phyloP scores from a whole-genome alignment of 2,797 vertebrate genomes.

The Podargus strigoides region DNA sequence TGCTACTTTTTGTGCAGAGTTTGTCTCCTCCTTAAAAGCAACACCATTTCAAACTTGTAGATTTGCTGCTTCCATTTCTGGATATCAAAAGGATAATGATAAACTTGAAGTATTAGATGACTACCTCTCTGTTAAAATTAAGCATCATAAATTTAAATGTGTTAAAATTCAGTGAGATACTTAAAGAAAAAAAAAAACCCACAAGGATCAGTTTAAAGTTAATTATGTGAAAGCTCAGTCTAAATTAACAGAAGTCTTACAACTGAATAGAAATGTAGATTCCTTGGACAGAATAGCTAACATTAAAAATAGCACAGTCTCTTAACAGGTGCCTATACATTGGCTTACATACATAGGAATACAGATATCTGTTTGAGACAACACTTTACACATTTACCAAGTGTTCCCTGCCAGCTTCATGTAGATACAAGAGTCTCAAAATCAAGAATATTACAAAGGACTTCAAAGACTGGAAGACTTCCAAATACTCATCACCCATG shows the following conservation, averaged over 20 bases:
- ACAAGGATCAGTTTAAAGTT: not conserved
- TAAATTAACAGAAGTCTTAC: not conserved
- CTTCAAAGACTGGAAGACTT: not conserved
- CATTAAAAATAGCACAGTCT: not conserved
- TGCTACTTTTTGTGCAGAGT: not conserved
- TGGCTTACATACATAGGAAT: not conserved
- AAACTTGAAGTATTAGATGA: not conserved
- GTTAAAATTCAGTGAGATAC: not conserved
- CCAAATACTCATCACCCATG: not conserved
- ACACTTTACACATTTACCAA: not conserved
- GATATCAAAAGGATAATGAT: not conserved
- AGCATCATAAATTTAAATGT: not conserved
- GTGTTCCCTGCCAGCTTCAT: not conserved
- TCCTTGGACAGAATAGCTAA: not conserved
- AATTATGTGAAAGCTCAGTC: not conserved
- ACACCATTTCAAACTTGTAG: not conserved
- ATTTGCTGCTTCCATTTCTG: not conserved
- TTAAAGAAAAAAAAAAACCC: not conserved
- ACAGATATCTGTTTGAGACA: not conserved
- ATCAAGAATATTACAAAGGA: not conserved
- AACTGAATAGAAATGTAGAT: not conserved
- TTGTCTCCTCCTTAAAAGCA: not conserved
- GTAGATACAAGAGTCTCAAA: not conserved
- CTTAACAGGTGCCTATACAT: not conserved
- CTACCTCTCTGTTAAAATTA: not conserved